Evolutionary conservation across 2,113 vertebrate genomes (phyloP), one percentile per base, ranked within the genome.

Genomic region (Myotis davidii): DNA sequence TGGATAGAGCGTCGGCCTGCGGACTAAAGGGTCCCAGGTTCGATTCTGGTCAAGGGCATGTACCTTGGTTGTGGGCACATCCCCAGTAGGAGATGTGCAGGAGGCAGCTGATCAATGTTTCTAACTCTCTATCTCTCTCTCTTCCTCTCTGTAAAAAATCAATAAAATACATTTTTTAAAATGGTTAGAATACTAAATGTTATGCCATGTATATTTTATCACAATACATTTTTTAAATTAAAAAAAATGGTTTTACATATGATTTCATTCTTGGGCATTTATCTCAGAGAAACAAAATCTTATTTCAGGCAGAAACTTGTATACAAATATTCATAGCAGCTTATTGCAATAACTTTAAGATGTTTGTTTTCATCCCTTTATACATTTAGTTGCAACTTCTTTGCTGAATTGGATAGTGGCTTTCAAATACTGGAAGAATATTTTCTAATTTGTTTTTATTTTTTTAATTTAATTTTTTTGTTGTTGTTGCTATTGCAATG

Each of bases 221-320:
- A 91, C n/a, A 39, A 52, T 84, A 84, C 37, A 39, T 23, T 18
- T 23, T 50, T n/a, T 12, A 13, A 69, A 56, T 25, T 45, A 17
- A 50, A 70, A 42, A 6, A 97, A 94, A 18, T 64, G 50, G 20
- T 79, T 56, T 70, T 85, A 34, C 23, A 32, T 73, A 29, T 4
- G 11, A 79, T 54, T 91, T 88, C 11, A 64, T 61, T 70, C 65
- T 69, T 84, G 12, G 25, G 23, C 48, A 87, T 74, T 94, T 90
- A 73, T 65, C 61, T 20, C 8, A 39, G 59, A 96, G 18, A 93
- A 93, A 79, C 56, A 50, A 74, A 90, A 69, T 85, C 17, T 39
- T 67, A 64, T 69, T 86, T 93, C 25, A n/a, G 67, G 48, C 29
- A 93, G 48, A 87, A 64, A 90, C 48, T 78, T 94, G 21, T 78